Evolutionary conservation across 1,140 invertebrate genomes (phyloP).

Genomic region (Chrysoperla carnea): DNA sequence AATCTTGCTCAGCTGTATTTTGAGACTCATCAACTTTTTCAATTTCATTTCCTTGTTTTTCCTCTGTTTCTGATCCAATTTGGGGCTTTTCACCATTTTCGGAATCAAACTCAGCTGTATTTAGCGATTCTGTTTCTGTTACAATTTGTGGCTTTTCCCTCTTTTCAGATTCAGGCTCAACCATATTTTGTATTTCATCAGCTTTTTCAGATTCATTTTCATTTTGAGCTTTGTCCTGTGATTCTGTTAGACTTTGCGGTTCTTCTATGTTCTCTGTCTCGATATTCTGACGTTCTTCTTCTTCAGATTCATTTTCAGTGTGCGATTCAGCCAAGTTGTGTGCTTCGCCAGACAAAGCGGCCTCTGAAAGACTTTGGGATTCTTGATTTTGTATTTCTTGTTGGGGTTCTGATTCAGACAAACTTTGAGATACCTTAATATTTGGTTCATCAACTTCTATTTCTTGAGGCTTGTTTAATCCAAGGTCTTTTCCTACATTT

Average conservation of each 20-base stretch:
- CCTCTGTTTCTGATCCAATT: neutral
- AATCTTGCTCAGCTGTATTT: too few relatives aligned
- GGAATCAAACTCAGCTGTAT: neutral
- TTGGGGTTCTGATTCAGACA: conserved; percentile 1
- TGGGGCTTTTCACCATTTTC: too few relatives aligned
- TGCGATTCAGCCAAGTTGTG: too few relatives aligned
- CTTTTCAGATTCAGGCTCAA: neutral
- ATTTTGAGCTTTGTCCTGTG: neutral
- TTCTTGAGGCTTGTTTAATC: neutral
- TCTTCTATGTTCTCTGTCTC: conserved; percentile 1
- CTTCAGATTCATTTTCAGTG: neutral
- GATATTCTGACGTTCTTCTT: neutral
- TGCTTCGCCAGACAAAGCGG: too few relatives aligned
- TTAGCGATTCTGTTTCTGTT: neutral
- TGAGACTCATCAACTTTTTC: too few relatives aligned
- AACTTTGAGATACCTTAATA: conserved; percentile 6
- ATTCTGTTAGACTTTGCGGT: neutral
- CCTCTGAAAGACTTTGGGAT: too few relatives aligned
- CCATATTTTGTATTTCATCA: neutral
- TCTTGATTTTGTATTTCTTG: conserved; percentile 2
- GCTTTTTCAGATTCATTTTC: neutral
- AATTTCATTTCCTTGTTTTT: neutral
- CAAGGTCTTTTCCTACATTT: neutral
- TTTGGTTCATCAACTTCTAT: neutral
- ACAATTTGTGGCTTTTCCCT: neutral